phyloP scores from a whole-genome alignment of 2,797 vertebrate genomes.

The Micropoecilia bifurca region DNA sequence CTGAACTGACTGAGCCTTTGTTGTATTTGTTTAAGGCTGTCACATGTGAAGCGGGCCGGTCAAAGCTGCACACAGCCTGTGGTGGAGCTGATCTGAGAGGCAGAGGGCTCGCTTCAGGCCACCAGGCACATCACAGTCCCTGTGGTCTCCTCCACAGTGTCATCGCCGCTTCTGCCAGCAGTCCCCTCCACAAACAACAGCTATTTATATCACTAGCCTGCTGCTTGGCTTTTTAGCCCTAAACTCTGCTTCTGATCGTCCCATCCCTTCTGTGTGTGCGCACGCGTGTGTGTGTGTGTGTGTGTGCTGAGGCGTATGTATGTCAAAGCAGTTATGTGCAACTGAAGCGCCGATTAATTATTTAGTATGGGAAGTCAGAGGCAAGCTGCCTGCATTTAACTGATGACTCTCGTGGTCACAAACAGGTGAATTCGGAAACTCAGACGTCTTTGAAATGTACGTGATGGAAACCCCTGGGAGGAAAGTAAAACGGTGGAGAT shows the following conservation, averaged over 20 bases:
- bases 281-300: slow-evolving; percentile 37
- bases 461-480: slow-evolving; percentile 49
- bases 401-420: slow-evolving; percentile 76
- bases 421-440: slow-evolving; percentile 38
- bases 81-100: slow-evolving; percentile 67
- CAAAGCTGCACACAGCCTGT: slow-evolving; percentile 57
- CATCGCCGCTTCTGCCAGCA: slow-evolving; percentile 72
- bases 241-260: slow-evolving; percentile 78
- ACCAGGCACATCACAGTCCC: slow-evolving; percentile 78
- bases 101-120: slow-evolving; percentile 69
- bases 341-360: slow-evolving; percentile 88
- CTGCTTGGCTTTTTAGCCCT: slow-evolving; percentile 84
- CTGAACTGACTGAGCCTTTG: slow-evolving; percentile 45
- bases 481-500: slow-evolving; percentile 41
- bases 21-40: slow-evolving; percentile 57
- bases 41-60: slow-evolving; percentile 66
- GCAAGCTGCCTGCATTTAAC: slow-evolving; percentile 79
- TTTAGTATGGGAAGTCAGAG: slow-evolving; percentile 85
- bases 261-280: slow-evolving; percentile 54
- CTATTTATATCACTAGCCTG: slow-evolving; percentile 87
- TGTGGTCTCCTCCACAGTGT: slow-evolving; percentile 73
- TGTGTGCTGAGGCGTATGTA: slow-evolving; percentile 55
- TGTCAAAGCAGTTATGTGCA: slow-evolving; percentile 76
- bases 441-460: slow-evolving; percentile 52
- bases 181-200: slow-evolving; percentile 75